Conservation (phyloP, 2,888 invertebrate species). For the Apodemia mormo region DNA sequence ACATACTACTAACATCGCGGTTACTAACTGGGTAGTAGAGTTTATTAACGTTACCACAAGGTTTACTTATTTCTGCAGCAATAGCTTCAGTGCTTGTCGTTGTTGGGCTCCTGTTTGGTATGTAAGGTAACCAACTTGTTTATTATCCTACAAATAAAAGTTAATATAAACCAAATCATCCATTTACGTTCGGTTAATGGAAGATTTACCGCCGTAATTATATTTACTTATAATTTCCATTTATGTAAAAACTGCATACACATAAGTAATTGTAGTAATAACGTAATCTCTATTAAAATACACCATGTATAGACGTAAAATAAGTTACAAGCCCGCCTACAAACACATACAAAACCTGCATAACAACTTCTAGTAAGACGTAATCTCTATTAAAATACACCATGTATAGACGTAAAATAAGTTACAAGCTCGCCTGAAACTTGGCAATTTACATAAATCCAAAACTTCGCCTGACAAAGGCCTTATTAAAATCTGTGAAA, state of each 20-base stretch:
- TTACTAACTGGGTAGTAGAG: too few species aligned
- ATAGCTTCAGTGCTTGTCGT: too few species aligned
- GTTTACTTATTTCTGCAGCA: too few species aligned
- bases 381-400: conserved; percentile 27
- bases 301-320: conserved; percentile 25
- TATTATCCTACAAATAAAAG: too few species aligned
- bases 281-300: conserved; percentile 26
- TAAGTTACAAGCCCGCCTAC: conserved; percentile 29
- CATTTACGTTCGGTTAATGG: too few species aligned
- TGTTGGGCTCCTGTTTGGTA: background rate
- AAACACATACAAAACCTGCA: too few species aligned
- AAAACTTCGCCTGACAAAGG: conserved; percentile 62
- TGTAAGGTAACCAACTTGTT: too few species aligned
- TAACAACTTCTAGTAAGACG: background rate
- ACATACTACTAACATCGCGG: too few species aligned
- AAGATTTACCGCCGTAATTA: background rate
- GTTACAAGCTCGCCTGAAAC: conserved; percentile 43
- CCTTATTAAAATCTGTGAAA: conserved; percentile 71
- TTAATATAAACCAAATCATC: too few species aligned
- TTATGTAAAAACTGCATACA: background rate
- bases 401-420: conserved; percentile 26
- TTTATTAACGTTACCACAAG: too few species aligned
- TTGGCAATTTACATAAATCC: conserved; percentile 65
- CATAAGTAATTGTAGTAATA: background rate
- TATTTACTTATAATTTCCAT: background rate